Conservation (phyloP, 1,140 invertebrate genomes). For the Halictus rubicundus region DNA sequence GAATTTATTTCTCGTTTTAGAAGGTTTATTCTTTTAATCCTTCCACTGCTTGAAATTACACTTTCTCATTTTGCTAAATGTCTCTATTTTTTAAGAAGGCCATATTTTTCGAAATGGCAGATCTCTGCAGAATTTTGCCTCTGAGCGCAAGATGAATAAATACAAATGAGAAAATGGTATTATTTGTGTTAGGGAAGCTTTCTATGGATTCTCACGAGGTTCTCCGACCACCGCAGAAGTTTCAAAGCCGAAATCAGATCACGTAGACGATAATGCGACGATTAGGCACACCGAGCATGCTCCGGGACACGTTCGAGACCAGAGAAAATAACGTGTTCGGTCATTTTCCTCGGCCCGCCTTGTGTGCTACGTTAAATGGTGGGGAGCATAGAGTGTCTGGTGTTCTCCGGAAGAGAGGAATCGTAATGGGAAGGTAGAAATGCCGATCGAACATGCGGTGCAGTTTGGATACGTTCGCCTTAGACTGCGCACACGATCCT, state of each 20-base stretch:
- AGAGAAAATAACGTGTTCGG: background rate
- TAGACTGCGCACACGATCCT: background rate
- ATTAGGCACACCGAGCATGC: background rate
- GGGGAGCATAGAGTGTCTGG: constrained; percentile 24
- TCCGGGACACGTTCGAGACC: background rate
- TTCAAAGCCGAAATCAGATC: background rate
- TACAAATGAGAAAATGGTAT: background rate
- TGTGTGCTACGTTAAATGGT: constrained; percentile 13
- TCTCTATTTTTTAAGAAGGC: too few relatives aligned
- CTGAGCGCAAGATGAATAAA: too few relatives aligned
- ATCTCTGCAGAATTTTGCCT: too few relatives aligned
- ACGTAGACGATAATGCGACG: background rate
- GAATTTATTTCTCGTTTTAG: too few relatives aligned
- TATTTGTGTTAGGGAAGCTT: background rate
- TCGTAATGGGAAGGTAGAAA: constrained; percentile 5
- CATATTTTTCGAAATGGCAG: too few relatives aligned
- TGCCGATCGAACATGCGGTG: constrained; percentile 14
- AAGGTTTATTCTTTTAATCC: too few relatives aligned
- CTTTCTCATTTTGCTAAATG: too few relatives aligned
- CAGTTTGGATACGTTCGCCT: constrained; percentile 5
- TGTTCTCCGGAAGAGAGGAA: constrained; percentile 17
- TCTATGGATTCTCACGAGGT: background rate
- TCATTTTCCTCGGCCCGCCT: background rate
- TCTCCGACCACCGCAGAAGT: background rate
- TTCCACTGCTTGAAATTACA: too few relatives aligned